A percentile compares a stretch with the other conserved stretches of the same genome.
Conservation (phyloP, 2,113 vertebrate genomes). For the Zeus faber region DNA sequence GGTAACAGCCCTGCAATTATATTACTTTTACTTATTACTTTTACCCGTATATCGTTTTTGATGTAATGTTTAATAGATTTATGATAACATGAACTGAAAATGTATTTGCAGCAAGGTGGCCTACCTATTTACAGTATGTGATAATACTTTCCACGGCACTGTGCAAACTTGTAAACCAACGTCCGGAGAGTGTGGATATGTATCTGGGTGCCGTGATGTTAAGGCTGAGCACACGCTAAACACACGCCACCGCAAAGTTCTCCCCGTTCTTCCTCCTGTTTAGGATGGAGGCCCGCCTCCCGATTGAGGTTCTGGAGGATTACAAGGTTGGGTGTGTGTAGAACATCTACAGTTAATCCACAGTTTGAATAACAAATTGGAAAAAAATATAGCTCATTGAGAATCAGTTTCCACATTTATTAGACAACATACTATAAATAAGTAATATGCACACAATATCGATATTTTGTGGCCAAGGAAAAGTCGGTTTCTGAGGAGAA, state of each 20-base stretch:
- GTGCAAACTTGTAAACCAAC: no score
- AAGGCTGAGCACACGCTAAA: no score
- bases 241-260: slow-evolving; percentile 14
- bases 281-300: slow-evolving; percentile 5
- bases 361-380: slow-evolving; percentile 4
- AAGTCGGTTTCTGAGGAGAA: neutral
- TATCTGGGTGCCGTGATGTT: no score
- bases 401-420: slow-evolving; percentile 4
- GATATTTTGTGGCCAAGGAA: slow-evolving; percentile 6
- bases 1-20: no score
- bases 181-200: no score
- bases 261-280: slow-evolving; percentile 13
- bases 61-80: no score
- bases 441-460: neutral
- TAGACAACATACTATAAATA: neutral
- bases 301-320: slow-evolving; percentile 9
- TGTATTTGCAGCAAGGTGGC: no score
- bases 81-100: no score
- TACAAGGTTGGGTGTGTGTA: slow-evolving; percentile 1
- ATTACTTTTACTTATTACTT: no score
- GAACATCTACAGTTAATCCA: slow-evolving; percentile 3
- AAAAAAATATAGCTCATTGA: neutral
- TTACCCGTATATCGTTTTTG: no score
- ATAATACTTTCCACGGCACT: no score
- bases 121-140: no score